Evolutionary conservation across 35 echinoderm and acorn worm species (phyloP).

Genomic region (Anneissia japonica): DNA sequence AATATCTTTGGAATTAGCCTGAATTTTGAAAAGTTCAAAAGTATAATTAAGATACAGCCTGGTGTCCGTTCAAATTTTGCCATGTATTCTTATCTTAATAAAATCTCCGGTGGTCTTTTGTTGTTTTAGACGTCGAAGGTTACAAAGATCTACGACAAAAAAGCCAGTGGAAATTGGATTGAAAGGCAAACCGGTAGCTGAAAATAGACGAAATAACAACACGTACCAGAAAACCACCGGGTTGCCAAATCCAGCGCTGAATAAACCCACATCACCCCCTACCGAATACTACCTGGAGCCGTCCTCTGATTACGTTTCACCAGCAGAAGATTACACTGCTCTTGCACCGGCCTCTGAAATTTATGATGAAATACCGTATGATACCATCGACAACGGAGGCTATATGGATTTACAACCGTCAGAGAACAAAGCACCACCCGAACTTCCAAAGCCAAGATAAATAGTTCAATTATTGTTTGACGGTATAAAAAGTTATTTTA

Average conservation of each 20-base stretch:
- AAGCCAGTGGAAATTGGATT: background rate
- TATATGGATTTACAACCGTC: background rate
- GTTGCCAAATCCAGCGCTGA: background rate
- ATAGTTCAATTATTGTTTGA: too few species aligned
- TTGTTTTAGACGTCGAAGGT: background rate
- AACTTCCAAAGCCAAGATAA: background rate
- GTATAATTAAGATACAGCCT: too few species aligned
- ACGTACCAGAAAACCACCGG: background rate
- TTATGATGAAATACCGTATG: background rate
- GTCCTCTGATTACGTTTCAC: background rate
- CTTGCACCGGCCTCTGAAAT: background rate
- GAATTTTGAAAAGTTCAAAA: too few species aligned
- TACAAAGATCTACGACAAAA: background rate
- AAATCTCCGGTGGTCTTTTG: too few species aligned
- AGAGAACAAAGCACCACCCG: background rate
- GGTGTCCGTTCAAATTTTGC: too few species aligned
- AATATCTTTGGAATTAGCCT: too few species aligned
- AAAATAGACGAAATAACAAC: background rate
- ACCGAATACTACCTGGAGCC: background rate
- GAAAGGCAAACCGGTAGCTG: background rate
- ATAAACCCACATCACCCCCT: background rate
- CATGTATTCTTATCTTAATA: too few species aligned
- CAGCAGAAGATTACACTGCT: background rate
- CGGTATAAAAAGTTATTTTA: too few species aligned
- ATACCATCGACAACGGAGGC: background rate